phyloP scores from a whole-genome alignment of 2,888 invertebrate species.

The Synanthedon vespiformis region DNA sequence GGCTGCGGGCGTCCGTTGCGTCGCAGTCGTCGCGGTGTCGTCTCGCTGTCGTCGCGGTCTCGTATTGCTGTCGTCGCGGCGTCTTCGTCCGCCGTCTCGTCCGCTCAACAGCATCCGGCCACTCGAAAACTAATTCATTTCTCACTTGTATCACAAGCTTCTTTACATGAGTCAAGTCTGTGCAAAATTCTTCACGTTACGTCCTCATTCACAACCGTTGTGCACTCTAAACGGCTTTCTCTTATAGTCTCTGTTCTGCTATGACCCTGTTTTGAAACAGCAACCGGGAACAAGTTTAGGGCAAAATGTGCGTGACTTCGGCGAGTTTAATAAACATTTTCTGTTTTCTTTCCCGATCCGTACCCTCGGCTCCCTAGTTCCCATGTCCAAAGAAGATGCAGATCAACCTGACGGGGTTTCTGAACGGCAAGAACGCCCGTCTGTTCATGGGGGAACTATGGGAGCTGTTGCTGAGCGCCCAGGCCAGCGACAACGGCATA shows the following conservation, averaged over 20 bases:
- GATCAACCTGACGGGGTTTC: conserved; percentile 98
- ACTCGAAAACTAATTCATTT: conserved; percentile 25
- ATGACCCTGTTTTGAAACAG: not conserved
- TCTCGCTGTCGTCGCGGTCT: conserved; percentile 7
- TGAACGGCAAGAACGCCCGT: conserved; percentile 97
- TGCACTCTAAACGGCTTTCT: conserved; percentile 50
- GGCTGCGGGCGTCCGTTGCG: not conserved
- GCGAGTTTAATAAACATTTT: conserved; percentile 28
- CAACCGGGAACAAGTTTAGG: conserved; percentile 3
- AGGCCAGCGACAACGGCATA: conserved; percentile 95
- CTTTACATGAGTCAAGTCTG: conserved; percentile 60
- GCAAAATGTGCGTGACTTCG: conserved; percentile 14
- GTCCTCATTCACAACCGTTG: not conserved
- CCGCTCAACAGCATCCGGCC: conserved; percentile 15
- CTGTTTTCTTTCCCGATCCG: conserved; percentile 56
- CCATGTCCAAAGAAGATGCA: conserved; percentile 99
- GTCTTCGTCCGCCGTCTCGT: conserved; percentile 7
- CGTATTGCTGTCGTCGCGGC: conserved; percentile 4
- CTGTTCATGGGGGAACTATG: conserved; percentile 98
- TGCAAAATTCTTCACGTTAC: conserved; percentile 10
- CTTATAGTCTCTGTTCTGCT: conserved; percentile 4
- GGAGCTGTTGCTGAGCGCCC: conserved; percentile 94
- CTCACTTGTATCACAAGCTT: conserved; percentile 30
- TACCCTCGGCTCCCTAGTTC: conserved; percentile 74
- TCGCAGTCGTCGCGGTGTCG: conserved; percentile 15